These are phyloP conservation scores for Oreamnos americanus DNA, from an alignment of 2,113 vertebrate species.

Conservation along the genomic window DNA sequence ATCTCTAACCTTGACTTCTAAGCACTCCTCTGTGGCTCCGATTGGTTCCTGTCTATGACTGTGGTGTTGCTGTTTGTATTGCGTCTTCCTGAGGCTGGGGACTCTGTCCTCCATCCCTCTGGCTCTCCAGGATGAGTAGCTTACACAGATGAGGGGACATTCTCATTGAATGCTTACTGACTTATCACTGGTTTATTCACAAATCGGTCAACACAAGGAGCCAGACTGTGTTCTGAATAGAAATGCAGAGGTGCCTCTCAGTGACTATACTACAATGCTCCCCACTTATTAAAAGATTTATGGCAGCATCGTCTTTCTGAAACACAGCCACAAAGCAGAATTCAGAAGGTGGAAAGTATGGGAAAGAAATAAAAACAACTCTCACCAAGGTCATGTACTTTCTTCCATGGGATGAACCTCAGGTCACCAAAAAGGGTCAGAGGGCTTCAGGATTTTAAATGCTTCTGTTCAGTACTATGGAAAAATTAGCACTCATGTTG, in stretches of 20 bases:
- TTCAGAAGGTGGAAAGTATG: fast-evolving
- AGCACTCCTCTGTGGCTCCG: neutral
- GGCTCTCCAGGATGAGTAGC: neutral
- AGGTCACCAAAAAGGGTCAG: neutral
- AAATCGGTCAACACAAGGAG: neutral
- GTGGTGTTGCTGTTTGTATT: neutral
- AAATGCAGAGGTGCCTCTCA: neutral
- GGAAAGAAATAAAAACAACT: neutral
- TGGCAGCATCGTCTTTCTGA: neutral
- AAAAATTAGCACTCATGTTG: neutral
- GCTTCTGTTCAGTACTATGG: neutral
- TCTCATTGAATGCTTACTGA: neutral
- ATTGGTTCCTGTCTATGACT: neutral
- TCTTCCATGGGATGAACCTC: neutral
- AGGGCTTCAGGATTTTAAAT: neutral
- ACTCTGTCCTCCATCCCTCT: neutral
- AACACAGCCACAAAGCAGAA: neutral
- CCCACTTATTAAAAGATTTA: slow-evolving; percentile 1
- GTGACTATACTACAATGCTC: neutral
- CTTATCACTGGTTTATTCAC: neutral
- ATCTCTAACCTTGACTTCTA: neutral
- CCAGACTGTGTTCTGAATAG: neutral
- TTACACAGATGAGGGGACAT: neutral
- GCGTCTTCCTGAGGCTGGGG: neutral
- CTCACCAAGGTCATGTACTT: neutral